A percentile compares a stretch with the other conserved stretches of the same genome.
These are phyloP conservation scores for Macropus fuliginosus DNA, from an alignment of 2,797 vertebrate genomes.

Conservation along the genomic window DNA sequence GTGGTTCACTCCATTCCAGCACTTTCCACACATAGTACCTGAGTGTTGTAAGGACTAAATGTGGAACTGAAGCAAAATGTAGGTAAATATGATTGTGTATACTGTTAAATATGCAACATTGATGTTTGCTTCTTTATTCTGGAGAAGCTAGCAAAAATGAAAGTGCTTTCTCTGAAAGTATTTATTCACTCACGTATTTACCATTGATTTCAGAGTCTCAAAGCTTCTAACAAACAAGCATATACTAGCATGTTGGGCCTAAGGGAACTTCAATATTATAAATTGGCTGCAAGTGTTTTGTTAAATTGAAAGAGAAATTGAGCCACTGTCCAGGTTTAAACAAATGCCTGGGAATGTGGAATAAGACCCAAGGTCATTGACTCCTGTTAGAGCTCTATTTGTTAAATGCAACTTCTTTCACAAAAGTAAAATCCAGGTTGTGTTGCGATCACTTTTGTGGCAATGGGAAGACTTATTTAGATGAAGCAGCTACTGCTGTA, in stretches of 20 bases:
- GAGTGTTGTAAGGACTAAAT: neutral
- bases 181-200: constrained; percentile 12
- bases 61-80: neutral
- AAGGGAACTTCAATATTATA: neutral
- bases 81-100: neutral
- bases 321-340: neutral
- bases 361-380: neutral
- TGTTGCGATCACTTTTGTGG: neutral
- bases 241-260: neutral
- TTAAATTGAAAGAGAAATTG: constrained; percentile 22
- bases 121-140: neutral
- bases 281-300: constrained; percentile 15
- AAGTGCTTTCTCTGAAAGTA: neutral
- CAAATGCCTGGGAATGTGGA: constrained; percentile 6
- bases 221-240: constrained; percentile 2
- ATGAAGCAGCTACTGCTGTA: neutral
- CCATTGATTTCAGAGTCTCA: constrained; percentile 34
- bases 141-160: neutral
- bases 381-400: neutral
- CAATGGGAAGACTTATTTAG: neutral
- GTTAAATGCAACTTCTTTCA: neutral
- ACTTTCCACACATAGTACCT: neutral
- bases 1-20: neutral
- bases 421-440: neutral
- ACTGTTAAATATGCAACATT: neutral